Evolutionary conservation across 1,140 invertebrate species (phyloP).

Genomic region (Lepidurus arcticus): DNA sequence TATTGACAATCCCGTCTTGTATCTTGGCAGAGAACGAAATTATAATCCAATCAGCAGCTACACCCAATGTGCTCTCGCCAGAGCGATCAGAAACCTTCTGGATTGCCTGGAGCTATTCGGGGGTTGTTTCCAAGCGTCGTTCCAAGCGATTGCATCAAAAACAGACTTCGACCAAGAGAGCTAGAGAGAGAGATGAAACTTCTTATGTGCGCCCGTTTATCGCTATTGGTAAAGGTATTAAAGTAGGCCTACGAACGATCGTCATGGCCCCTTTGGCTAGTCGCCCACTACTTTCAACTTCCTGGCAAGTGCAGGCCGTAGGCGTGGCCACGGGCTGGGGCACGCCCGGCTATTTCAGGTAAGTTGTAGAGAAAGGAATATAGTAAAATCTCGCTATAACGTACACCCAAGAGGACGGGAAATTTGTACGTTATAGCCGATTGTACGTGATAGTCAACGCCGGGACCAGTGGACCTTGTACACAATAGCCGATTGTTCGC

Average conservation of each 20-base stretch:
- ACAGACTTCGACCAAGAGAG: neutral
- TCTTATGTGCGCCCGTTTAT: neutral
- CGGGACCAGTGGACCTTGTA: no score
- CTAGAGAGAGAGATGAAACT: neutral
- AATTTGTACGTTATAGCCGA: no score
- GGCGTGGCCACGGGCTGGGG: neutral
- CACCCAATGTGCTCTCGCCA: neutral
- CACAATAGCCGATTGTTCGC: no score
- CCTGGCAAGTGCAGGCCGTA: neutral
- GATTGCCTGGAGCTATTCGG: slow-evolving; percentile 9
- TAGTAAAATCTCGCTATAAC: neutral
- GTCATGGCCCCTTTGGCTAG: slow-evolving; percentile 8
- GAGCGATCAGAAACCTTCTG: slow-evolving; percentile 3
- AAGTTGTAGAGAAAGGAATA: neutral
- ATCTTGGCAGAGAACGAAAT: neutral
- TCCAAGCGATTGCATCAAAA: neutral
- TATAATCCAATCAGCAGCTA: slow-evolving; percentile 8
- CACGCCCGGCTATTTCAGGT: neutral
- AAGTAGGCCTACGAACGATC: neutral
- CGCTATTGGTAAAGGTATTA: slow-evolving; percentile 11
- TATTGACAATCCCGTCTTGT: neutral
- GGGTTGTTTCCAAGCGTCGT: neutral
- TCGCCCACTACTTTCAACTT: neutral
- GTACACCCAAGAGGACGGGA: no score
- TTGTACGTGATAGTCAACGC: no score